Evolutionary conservation across 2,797 vertebrate genomes (phyloP).

Genomic region (Thaleichthys pacificus): DNA sequence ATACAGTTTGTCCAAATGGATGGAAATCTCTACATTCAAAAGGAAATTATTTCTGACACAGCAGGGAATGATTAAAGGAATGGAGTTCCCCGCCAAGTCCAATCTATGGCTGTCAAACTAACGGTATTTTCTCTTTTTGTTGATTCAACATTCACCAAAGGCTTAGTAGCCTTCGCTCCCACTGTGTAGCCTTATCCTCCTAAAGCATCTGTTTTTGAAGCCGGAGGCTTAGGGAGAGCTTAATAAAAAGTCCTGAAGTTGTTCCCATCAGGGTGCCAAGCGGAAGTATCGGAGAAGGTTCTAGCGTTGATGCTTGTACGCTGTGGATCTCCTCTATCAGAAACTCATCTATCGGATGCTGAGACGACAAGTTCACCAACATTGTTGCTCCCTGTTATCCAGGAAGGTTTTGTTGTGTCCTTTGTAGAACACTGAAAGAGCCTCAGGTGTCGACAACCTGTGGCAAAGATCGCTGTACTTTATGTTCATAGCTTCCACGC

Average conservation of each 20-base stretch:
- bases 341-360: constrained; percentile 50
- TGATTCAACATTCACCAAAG: constrained; percentile 54
- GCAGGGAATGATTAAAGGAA: background rate
- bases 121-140: constrained; percentile 19
- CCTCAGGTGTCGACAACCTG: background rate
- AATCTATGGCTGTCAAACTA: constrained; percentile 47
- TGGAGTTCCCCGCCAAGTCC: constrained; percentile 1
- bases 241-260: constrained; percentile 67
- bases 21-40: background rate
- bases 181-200: constrained; percentile 69
- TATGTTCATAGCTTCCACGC: constrained; percentile 15
- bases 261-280: constrained; percentile 54
- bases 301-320: constrained; percentile 42
- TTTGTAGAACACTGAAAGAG: background rate
- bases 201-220: constrained; percentile 72
- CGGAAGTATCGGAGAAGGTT: constrained; percentile 50
- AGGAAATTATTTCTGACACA: background rate
- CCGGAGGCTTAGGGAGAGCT: constrained; percentile 70
- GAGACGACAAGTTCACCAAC: constrained; percentile 47
- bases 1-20: background rate
- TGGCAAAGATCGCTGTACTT: background rate
- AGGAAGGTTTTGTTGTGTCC: background rate
- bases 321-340: constrained; percentile 49
- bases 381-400: constrained; percentile 44
- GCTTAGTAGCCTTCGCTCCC: constrained; percentile 63